A percentile compares a stretch with the other conserved stretches of the same genome.
These are phyloP conservation scores for Lepidothrix coronata DNA, from an alignment of 2,113 vertebrate genomes.

Conservation along the genomic window DNA sequence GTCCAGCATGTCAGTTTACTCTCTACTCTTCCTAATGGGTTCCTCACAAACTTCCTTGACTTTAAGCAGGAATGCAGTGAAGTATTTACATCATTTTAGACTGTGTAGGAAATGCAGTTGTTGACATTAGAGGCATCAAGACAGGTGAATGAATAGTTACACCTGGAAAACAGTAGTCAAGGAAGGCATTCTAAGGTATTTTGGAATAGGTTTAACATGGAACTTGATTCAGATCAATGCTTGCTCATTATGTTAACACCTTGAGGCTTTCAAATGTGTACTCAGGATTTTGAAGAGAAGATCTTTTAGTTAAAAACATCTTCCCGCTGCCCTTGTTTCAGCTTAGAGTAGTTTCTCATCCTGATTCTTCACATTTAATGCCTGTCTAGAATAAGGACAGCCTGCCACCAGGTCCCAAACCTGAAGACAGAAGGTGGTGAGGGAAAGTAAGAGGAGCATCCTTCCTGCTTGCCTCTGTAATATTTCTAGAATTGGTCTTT, in stretches of 20 bases:
- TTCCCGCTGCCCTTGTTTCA: rapidly evolving
- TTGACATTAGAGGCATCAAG: not conserved
- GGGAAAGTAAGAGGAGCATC: not conserved
- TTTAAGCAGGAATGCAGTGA: not conserved
- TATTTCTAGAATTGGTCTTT: not conserved
- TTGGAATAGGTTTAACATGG: not conserved
- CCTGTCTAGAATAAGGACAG: not conserved
- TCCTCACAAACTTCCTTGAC: not conserved
- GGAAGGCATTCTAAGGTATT: not conserved
- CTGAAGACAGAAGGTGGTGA: not conserved
- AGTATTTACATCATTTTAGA: not conserved
- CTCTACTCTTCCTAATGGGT: not conserved
- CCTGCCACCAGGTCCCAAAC: not conserved
- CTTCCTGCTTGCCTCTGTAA: not conserved
- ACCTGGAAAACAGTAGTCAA: not conserved
- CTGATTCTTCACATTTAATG: not conserved
- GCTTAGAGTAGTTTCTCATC: not conserved
- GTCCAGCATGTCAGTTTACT: not conserved
- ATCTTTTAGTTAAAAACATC: not conserved
- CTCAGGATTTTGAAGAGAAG: not conserved
- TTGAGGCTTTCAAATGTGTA: not conserved
- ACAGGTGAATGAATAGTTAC: not conserved
- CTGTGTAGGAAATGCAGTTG: not conserved
- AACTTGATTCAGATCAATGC: not conserved
- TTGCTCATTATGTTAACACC: not conserved